Base-by-base conservation (phyloP, 1,140 invertebrate genomes). In the Campoletis sonorensis region DNA sequence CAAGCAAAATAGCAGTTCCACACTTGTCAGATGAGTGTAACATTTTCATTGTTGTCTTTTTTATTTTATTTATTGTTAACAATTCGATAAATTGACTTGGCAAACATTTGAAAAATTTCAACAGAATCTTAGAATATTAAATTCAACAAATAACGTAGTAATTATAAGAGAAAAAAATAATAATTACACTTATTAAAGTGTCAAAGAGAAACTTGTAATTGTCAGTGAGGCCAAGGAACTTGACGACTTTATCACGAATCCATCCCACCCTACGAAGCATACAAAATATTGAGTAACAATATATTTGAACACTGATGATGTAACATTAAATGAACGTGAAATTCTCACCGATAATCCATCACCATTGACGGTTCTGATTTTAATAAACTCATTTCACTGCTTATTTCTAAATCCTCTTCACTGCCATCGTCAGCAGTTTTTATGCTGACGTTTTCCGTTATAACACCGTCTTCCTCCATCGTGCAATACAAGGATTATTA, bases 171-270 rank as follows among this genome's bases (percentile, higher is more conserved):
- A 23, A 61, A 27, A 67, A 49, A 21, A 71, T 71, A n/a, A 37
- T 76, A 84, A 83, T 90, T 91, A 92, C 91, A 18, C 87, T 85
- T 81, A 92, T 84, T 45, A 92, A 85, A 23, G 89, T 86, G 79
- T 89, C 84, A 76, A 92, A 92, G 7, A 90, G 81, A 54, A 85
- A 49, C 67, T 88, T 81, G 54, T 83, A 67, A 49, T 84, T 79
- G 11, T 84, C 82, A 0, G 23, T 27, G 4, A 92, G 85, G 11
- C 84, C 86, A 18, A 92, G 80, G 79, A 89, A 90, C 33, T 84
- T 89, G 11, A 91, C 79, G 75, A 89, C 86, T 86, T 82, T 90
- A 45, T 92, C 83, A 67, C 86, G 84, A 70, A 92, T 88, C 91
- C 91, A 92, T 51, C 80, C 45, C 58, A 92, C 78, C 54, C 91